A percentile compares a stretch with the other conserved stretches of the same genome.
Conservation (phyloP, 2,113 vertebrate genomes). For the Oryzias melastigma region DNA sequence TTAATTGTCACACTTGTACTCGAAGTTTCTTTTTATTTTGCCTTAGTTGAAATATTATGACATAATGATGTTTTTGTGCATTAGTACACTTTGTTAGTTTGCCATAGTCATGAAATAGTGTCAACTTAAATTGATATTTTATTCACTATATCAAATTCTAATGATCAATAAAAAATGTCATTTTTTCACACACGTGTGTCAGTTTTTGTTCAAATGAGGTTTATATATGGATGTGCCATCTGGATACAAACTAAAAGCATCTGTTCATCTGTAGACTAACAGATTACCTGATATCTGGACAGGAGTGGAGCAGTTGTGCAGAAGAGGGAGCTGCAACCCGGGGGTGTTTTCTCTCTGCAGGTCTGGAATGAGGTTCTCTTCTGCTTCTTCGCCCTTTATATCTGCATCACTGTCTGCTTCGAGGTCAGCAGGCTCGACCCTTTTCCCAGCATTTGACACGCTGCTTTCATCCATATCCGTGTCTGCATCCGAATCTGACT, state of each 20-base stretch:
- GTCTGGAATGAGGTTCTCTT: slow-evolving; percentile 14
- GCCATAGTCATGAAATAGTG: too few relatives aligned
- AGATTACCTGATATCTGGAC: slow-evolving; percentile 49
- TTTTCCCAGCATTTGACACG: background rate
- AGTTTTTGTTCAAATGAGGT: background rate
- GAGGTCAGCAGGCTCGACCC: slow-evolving; percentile 5
- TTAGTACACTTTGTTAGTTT: too few relatives aligned
- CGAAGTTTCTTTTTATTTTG: background rate
- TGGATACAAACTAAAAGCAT: background rate
- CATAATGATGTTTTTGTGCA: too few relatives aligned
- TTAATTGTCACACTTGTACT: background rate
- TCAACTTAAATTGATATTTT: too few relatives aligned
- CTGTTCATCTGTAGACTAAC: background rate
- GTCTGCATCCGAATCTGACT: slow-evolving; percentile 29
- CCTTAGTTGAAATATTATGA: too few relatives aligned
- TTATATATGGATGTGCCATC: background rate
- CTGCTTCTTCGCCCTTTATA: slow-evolving; percentile 46
- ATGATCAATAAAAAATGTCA: too few relatives aligned
- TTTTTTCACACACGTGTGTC: background rate
- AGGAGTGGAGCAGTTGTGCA: slow-evolving; percentile 68
- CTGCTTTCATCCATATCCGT: slow-evolving; percentile 46
- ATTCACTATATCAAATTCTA: too few relatives aligned
- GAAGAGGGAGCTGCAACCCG: background rate
- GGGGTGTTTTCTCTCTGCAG: slow-evolving; percentile 20
- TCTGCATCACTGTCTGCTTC: slow-evolving; percentile 50